Evolutionary conservation across 1,140 invertebrate genomes (phyloP).

Genomic region (Chymomyza costata): DNA sequence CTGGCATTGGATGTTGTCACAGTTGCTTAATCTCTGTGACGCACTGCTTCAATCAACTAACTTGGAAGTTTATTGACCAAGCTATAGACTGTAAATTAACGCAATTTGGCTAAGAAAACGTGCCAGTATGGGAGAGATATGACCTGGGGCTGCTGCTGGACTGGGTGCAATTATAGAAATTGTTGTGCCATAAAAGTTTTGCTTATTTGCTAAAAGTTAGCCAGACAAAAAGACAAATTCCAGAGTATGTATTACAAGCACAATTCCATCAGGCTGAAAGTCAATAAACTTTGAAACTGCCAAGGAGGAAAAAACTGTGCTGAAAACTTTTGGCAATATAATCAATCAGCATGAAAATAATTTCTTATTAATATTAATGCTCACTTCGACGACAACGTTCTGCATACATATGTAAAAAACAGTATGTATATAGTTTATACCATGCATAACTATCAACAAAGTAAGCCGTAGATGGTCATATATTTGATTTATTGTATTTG

Average conservation of each 20-base stretch:
- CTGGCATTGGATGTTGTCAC: constrained; percentile 2
- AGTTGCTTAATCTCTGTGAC: constrained; percentile 37
- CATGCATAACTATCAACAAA: constrained; percentile 62
- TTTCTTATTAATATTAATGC: constrained; percentile 66
- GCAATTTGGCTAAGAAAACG: constrained; percentile 51
- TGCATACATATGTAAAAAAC: constrained; percentile 34
- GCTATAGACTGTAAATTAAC: constrained; percentile 47
- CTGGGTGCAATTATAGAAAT: constrained; percentile 39
- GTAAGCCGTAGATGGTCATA: constrained; percentile 33
- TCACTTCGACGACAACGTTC: no score
- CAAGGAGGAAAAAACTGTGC: constrained; percentile 7
- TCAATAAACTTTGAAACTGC: constrained; percentile 40
- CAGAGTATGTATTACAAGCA: constrained; percentile 30
- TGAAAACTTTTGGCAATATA: constrained; percentile 48
- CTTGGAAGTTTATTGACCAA: constrained; percentile 37
- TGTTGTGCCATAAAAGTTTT: constrained; percentile 10
- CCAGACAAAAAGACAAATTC: constrained; percentile 20
- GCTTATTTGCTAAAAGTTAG: constrained; percentile 31
- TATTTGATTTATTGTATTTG: constrained; percentile 62
- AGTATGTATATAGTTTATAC: constrained; percentile 38
- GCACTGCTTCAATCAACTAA: no score
- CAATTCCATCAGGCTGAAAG: constrained; percentile 65
- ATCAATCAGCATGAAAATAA: constrained; percentile 54
- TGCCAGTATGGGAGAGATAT: background rate
- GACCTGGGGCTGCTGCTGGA: no score